Percentiles rank a stretch among this genome's conserved stretches.
These are phyloP conservation scores for Dryobotodes eremita DNA, from an alignment of 2,888 invertebrate genomes.

Conservation along the genomic window DNA sequence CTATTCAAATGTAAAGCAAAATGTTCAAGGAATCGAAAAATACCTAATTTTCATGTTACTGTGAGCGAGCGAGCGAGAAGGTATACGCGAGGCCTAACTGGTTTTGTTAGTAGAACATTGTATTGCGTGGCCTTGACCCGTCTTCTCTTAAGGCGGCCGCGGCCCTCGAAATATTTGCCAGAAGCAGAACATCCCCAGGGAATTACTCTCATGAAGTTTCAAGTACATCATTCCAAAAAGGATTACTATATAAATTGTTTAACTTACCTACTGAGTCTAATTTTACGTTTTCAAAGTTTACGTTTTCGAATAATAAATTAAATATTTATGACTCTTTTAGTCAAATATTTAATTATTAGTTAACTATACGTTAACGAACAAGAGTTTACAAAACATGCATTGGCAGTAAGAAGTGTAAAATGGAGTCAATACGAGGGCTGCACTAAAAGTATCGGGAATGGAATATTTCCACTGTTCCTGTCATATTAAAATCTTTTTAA, in stretches of 20 bases:
- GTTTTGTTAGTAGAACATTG: slow-evolving; percentile 66
- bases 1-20: slow-evolving; percentile 1
- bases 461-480: too few species aligned
- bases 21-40: background rate
- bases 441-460: too few species aligned
- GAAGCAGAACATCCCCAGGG: slow-evolving; percentile 55
- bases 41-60: slow-evolving; percentile 32
- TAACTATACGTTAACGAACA: background rate
- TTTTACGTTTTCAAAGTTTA: slow-evolving; percentile 2
- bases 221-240: slow-evolving; percentile 37
- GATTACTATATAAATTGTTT: slow-evolving; percentile 36
- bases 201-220: slow-evolving; percentile 51
- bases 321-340: background rate
- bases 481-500: too few species aligned
- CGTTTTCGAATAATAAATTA: background rate
- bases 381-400: background rate
- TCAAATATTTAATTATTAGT: too few species aligned
- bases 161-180: slow-evolving; percentile 53
- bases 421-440: background rate
- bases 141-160: slow-evolving; percentile 51
- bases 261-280: slow-evolving; percentile 1
- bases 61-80: slow-evolving; percentile 39
- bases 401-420: background rate
- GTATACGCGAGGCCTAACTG: slow-evolving; percentile 55
- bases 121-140: slow-evolving; percentile 69